These are phyloP conservation scores for Brachyptera risi DNA, from an alignment of 2,888 invertebrate species.

Conservation along the genomic window DNA sequence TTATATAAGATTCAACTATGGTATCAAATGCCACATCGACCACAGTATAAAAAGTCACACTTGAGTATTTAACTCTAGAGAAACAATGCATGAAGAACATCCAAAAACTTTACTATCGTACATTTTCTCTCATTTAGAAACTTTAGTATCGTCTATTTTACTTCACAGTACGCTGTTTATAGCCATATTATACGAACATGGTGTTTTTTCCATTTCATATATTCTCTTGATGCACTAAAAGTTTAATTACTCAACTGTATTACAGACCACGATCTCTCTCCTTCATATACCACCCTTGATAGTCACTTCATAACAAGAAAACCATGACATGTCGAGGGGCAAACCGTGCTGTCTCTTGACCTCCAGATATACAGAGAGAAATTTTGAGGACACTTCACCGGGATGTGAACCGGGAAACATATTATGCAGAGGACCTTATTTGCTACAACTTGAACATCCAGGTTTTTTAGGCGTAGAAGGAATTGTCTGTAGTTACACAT, in stretches of 20 bases:
- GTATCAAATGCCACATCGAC: no score
- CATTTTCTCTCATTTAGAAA: background rate
- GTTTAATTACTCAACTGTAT: constrained; percentile 6
- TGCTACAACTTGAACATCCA: background rate
- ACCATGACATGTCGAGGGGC: background rate
- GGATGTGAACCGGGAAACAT: constrained; percentile 8
- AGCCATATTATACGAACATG: constrained; percentile 7
- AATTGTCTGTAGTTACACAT: no score
- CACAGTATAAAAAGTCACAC: no score
- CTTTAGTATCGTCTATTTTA: background rate
- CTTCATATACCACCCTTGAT: background rate
- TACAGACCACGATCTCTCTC: background rate
- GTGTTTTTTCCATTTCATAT: background rate
- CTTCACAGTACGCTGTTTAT: constrained; percentile 1
- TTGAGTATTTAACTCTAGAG: no score
- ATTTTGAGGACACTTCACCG: constrained; percentile 1
- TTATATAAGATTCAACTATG: no score
- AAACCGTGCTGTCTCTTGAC: constrained; percentile 10
- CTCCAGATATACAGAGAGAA: background rate
- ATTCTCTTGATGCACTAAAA: background rate
- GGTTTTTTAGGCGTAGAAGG: no score
- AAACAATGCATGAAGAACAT: no score
- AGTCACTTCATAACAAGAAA: no score
- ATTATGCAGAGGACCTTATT: background rate
- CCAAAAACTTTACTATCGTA: no score